Evolutionary conservation across 2,113 vertebrate genomes (phyloP).

Genomic region (Regulus satrapa): DNA sequence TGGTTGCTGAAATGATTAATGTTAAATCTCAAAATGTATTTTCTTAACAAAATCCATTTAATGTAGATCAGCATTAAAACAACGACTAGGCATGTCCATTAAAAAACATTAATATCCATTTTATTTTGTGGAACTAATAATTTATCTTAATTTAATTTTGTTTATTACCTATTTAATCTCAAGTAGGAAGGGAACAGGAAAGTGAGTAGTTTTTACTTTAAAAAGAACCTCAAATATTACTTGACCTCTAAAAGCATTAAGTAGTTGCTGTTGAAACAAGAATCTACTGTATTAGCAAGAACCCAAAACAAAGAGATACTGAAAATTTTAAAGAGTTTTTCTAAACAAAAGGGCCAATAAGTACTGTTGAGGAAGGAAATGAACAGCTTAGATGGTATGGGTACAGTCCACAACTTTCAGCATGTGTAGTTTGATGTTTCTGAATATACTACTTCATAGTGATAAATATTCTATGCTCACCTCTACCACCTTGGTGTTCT

Average conservation of each 20-base stretch:
- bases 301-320: not conserved
- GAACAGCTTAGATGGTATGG: not conserved
- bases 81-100: not conserved
- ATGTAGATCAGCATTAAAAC: not conserved
- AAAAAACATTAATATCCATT: not conserved
- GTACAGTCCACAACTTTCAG: not conserved
- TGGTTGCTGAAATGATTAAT: not conserved
- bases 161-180: not conserved
- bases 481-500: not conserved
- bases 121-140: not conserved
- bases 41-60: not conserved
- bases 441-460: not conserved
- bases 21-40: not conserved
- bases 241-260: not conserved
- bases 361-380: not conserved
- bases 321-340: not conserved
- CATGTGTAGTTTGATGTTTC: not conserved
- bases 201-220: not conserved
- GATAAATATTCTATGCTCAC: not conserved
- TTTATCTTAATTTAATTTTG: conserved; percentile 24
- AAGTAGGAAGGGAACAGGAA: not conserved
- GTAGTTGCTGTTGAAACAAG: not conserved
- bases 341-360: not conserved
- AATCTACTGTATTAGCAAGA: not conserved
- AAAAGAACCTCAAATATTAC: not conserved